These are phyloP conservation scores for Lasiurus cinereus DNA, from an alignment of 2,113 vertebrate genomes.

Conservation along the genomic window DNA sequence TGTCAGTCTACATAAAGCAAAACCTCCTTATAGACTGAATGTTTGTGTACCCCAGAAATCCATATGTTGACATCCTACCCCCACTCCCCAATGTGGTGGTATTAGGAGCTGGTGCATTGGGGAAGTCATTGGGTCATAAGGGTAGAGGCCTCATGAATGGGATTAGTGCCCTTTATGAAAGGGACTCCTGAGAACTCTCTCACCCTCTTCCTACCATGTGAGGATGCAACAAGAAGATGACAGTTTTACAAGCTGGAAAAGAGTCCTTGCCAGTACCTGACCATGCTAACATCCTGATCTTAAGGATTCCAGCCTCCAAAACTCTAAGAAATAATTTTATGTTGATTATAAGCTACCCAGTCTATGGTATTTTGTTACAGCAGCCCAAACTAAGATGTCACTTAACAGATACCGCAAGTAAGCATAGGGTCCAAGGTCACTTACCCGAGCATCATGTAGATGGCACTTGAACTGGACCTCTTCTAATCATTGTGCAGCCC, in stretches of 20 bases:
- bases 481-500: not conserved
- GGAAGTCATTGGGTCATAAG: not conserved
- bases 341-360: not conserved
- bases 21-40: not conserved
- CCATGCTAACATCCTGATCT: no score
- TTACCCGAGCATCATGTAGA: not conserved
- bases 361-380: not conserved
- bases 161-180: not conserved
- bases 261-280: not conserved
- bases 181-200: not conserved
- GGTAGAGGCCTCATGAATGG: not conserved
- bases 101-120: not conserved
- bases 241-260: not conserved
- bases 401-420: constrained; percentile 40
- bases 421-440: not conserved
- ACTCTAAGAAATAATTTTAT: not conserved
- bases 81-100: not conserved
- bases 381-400: not conserved
- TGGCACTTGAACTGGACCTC: not conserved
- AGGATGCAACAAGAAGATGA: not conserved
- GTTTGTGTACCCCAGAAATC: not conserved
- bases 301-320: not conserved
- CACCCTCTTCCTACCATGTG: not conserved
- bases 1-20: not conserved
- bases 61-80: not conserved